A percentile compares a stretch with the other conserved stretches of the same genome.
Conservation (phyloP, 2,888 invertebrate species). For the Listrodromus nycthemerus region DNA sequence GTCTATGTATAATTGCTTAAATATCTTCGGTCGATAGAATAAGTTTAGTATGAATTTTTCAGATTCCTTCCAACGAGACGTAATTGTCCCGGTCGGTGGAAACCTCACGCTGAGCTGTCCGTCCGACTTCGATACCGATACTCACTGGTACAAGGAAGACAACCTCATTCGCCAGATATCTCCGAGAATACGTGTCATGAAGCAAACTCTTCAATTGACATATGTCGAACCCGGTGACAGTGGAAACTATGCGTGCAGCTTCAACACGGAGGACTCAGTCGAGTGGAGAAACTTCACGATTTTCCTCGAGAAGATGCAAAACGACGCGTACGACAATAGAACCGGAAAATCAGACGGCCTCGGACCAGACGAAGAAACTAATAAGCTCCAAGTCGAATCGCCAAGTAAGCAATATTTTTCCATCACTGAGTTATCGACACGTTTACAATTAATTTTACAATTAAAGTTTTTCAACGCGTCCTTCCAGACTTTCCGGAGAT, state of each 20-base stretch:
- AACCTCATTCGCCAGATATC: constrained; percentile 68
- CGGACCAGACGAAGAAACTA: constrained; percentile 81
- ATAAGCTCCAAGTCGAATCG: constrained; percentile 78
- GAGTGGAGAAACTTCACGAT: constrained; percentile 80
- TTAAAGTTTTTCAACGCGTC: not conserved
- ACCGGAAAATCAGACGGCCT: constrained; percentile 72
- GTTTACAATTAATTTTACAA: not conserved
- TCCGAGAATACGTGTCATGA: constrained; percentile 74
- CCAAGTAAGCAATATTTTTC: constrained; percentile 74
- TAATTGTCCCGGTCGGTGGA: constrained; percentile 74
- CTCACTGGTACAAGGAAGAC: constrained; percentile 80
- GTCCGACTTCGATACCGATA: constrained; percentile 68
- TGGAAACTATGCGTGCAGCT: constrained; percentile 77
- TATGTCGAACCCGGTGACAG: constrained; percentile 75
- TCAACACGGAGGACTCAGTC: constrained; percentile 67
- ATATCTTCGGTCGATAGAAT: no score
- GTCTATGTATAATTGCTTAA: no score
- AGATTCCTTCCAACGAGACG: constrained; percentile 75
- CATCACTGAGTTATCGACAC: not conserved
- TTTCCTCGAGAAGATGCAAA: constrained; percentile 74
- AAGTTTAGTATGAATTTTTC: constrained; percentile 55
- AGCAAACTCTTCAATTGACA: constrained; percentile 78
- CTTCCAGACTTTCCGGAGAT: constrained; percentile 79
- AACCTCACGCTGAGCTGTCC: constrained; percentile 78
- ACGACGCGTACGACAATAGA: constrained; percentile 77